A percentile compares a stretch with the other conserved stretches of the same genome.
Conservation (phyloP, 2,113 vertebrate species). For the Callipepla californica region DNA sequence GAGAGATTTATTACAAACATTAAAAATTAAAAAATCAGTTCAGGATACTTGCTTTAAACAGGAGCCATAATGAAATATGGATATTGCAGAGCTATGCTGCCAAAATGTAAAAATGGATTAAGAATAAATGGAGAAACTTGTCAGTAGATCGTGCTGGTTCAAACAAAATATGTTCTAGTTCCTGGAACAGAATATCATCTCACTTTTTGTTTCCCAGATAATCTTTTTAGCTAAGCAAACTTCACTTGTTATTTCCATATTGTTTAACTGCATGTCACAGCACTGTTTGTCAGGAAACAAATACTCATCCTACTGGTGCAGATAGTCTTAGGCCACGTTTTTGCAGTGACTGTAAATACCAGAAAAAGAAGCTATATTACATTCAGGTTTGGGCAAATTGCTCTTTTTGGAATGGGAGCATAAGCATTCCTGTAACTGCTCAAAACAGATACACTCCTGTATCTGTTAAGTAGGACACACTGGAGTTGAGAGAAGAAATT, state of each 20-base stretch:
- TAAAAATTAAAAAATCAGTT: not conserved
- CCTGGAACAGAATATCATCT: not conserved
- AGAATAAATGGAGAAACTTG: not conserved
- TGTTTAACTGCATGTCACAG: not conserved
- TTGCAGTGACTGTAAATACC: not conserved
- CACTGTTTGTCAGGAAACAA: not conserved
- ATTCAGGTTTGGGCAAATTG: not conserved
- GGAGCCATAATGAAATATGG: not conserved
- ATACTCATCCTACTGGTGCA: not conserved
- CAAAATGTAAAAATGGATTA: not conserved
- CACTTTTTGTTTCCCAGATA: not conserved
- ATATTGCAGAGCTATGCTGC: not conserved
- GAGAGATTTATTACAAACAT: not conserved
- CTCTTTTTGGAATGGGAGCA: not conserved
- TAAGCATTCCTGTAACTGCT: not conserved
- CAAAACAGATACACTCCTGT: not conserved
- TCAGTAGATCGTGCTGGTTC: not conserved
- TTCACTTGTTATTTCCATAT: not conserved
- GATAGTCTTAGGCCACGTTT: not conserved
- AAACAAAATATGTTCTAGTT: not conserved
- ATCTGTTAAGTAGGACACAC: not conserved
- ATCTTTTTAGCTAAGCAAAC: not conserved
- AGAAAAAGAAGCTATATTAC: not conserved
- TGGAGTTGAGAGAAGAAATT: not conserved
- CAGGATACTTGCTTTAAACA: not conserved